phyloP scores from a whole-genome alignment of 2,113 vertebrate species.

The Toxotes chatareus region DNA sequence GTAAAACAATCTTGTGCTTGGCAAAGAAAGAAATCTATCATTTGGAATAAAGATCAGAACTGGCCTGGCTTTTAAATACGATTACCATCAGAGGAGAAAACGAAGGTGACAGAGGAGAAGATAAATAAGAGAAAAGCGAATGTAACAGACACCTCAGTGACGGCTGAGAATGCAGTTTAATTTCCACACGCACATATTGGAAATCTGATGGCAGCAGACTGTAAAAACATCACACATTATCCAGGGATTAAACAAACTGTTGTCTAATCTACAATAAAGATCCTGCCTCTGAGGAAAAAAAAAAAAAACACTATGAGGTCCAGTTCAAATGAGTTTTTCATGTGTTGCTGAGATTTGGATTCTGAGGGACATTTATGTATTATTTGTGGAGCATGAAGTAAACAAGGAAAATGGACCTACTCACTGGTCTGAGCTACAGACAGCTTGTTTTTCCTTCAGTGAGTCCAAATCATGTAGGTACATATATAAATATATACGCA shows the following conservation, averaged over 20 bases:
- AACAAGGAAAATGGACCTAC: neutral
- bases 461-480: neutral
- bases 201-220: neutral
- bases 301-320: neutral
- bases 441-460: neutral
- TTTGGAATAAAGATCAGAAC: slow-evolving; percentile 32
- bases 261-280: neutral
- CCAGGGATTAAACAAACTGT: slow-evolving; percentile 12
- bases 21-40: slow-evolving; percentile 27
- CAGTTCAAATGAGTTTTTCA: neutral
- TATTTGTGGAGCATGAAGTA: neutral
- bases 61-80: neutral
- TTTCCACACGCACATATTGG: neutral
- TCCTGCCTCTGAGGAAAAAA: neutral
- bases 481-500: neutral
- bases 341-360: neutral
- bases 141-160: neutral
- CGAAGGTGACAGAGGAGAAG: neutral
- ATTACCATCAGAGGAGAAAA: slow-evolving; percentile 15
- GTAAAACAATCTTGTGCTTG: slow-evolving; percentile 26
- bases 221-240: slow-evolving; percentile 25
- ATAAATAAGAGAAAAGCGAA: neutral
- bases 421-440: neutral
- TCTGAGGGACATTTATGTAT: neutral
- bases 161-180: neutral